Evolutionary conservation across 2,888 invertebrate genomes (phyloP), one percentile per base, ranked within the genome.

Genomic region (Ophion ellenae): DNA sequence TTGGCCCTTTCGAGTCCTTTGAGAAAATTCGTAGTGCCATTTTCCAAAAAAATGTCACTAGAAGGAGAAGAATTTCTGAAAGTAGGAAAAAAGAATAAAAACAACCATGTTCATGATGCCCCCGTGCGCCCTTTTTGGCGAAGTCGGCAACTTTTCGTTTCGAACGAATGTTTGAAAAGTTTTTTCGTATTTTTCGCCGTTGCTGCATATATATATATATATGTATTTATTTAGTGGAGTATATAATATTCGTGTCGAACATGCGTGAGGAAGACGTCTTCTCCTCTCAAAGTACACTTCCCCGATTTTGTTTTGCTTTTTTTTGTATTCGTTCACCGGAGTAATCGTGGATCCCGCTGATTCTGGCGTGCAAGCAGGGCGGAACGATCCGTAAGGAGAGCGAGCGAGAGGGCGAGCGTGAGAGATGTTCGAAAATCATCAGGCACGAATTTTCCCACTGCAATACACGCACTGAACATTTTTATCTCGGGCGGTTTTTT

Each of bases 221-320:
- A 53, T 36, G 10, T 70, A 40, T 24, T 45, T 71, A 53, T 57
- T n/a, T 57, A 6, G 11, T 17, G 9, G 14, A 57, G 57, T 57
- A 57, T 57, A 69, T 80, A 73, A 80, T 61, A 76, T 80, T 78
- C 73, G 67, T 36, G 11, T 36, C 53, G 74, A 71, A 76, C 78
- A 40, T 40, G 36, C 85, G 75, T 66, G 76, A 79, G 79, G 71
- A 85, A 82, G 85, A 82, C 75, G 76, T 85, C 85, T 78, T 76
- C 57, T 36, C 20, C 47, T 64, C 69, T 70, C 69, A 70, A 75
- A 75, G 74, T 82, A 70, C 47, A 78, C 47, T 53, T 20, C 28
- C 61, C 47, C 59, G 66, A n/a, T 28, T 32, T 28, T 64, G 63
- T 61, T 32, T 28, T 75, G 47, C 40, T 70, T 66, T 57, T 28